These are phyloP conservation scores for Planococcus citri DNA, from an alignment of 1,140 invertebrate species.

Conservation along the genomic window DNA sequence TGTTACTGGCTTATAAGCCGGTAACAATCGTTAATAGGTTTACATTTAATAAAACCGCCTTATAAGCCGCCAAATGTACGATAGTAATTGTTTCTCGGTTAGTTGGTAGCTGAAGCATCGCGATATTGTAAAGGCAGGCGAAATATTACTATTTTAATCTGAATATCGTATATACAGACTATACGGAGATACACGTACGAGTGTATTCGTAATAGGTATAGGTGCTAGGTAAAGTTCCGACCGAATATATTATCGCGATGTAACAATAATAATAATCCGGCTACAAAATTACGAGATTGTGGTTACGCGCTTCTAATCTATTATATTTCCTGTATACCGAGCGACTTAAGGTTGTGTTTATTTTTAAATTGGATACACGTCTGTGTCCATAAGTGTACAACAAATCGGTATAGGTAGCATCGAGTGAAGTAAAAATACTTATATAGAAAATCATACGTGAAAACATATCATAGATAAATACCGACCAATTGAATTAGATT, in stretches of 20 bases:
- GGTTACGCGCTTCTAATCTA: not conserved
- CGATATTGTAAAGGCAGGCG: not conserved
- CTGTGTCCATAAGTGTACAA: no score
- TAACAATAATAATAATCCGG: no score
- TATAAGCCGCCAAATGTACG: not conserved
- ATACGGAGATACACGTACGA: no score
- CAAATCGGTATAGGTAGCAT: no score
- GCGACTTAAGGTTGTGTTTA: not conserved
- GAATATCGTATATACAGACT: not conserved
- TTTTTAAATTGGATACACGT: not conserved
- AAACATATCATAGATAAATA: no score
- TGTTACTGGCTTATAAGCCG: not conserved
- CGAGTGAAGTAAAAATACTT: no score
- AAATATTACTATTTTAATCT: not conserved
- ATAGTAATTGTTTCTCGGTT: not conserved
- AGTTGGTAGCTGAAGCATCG: not conserved
- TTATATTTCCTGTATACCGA: not conserved
- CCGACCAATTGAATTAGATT: no score
- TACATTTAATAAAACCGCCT: not conserved
- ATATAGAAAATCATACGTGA: no score
- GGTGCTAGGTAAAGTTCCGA: no score
- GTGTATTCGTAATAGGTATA: no score
- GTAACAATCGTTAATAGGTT: constrained; percentile 7
- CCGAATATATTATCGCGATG: no score
- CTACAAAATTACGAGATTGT: not conserved